These are phyloP conservation scores for Mythimna loreyi DNA, from an alignment of 2,888 invertebrate genomes.

Conservation along the genomic window DNA sequence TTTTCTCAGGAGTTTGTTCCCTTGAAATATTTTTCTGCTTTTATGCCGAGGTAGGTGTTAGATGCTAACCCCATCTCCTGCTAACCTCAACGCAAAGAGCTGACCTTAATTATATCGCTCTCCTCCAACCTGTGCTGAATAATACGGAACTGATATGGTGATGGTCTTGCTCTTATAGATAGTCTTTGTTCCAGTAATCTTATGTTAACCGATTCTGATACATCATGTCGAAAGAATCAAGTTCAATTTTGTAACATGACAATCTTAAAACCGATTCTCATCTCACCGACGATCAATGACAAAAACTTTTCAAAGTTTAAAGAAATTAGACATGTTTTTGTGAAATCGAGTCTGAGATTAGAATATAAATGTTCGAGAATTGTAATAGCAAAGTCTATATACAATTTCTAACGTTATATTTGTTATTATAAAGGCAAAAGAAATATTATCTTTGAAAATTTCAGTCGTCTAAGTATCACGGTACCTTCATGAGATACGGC, in stretches of 20 bases:
- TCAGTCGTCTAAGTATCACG: too few species aligned
- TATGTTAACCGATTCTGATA: background rate
- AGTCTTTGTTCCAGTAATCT: slow-evolving; percentile 1
- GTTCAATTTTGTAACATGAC: too few species aligned
- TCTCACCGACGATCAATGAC: background rate
- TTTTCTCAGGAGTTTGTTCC: too few species aligned
- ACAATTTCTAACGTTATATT: too few species aligned
- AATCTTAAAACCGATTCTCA: background rate
- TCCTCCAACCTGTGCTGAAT: slow-evolving; percentile 31
- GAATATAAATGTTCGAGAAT: too few species aligned
- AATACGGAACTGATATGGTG: slow-evolving; percentile 12
- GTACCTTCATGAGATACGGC: too few species aligned
- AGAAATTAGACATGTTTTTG: too few species aligned
- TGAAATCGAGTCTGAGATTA: too few species aligned
- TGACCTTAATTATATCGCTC: slow-evolving; percentile 35
- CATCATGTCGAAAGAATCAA: background rate
- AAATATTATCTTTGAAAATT: too few species aligned
- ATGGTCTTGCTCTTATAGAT: slow-evolving; percentile 9
- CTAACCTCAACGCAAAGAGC: background rate
- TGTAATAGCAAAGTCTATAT: too few species aligned
- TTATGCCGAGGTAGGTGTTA: background rate
- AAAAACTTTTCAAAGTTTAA: background rate
- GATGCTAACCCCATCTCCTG: background rate
- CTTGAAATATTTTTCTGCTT: too few species aligned
- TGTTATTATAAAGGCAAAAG: too few species aligned